These are phyloP conservation scores for Aurelia aurita complex sp. Pacific DNA, from an alignment of 30 jellyfish, hydroid and myxozoan species.

Conservation along the genomic window DNA sequence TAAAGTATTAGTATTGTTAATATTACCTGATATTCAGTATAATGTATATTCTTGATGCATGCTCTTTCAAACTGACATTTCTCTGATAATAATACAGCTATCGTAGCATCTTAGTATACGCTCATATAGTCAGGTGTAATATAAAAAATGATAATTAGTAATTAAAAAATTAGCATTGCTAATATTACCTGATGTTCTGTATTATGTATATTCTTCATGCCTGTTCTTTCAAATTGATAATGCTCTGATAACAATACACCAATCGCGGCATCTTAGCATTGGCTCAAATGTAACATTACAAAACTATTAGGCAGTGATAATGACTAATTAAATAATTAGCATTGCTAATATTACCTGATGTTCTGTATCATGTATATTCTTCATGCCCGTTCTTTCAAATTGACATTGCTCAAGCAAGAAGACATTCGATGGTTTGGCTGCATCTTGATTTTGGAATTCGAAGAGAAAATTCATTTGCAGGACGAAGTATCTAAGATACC, in stretches of 20 bases:
- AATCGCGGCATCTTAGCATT: too few species aligned
- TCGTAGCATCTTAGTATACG: too few species aligned
- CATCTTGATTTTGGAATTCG: slow-evolving; percentile 62
- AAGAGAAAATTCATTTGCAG: slow-evolving; percentile 67
- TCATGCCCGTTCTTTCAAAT: slow-evolving; percentile 63
- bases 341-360: slow-evolving; percentile 46
- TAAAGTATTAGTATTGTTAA: neutral
- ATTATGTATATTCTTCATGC: slow-evolving; percentile 38
- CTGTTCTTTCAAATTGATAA: slow-evolving; percentile 19
- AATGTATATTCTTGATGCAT: slow-evolving; percentile 54
- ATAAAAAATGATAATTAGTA: neutral
- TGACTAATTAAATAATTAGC: too few species aligned
- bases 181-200: slow-evolving; percentile 53
- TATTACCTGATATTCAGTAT: slow-evolving; percentile 56
- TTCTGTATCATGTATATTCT: slow-evolving; percentile 59
- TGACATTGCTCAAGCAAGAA: slow-evolving; percentile 68
- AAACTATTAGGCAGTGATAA: too few species aligned
- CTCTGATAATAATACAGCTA: slow-evolving; percentile 5
- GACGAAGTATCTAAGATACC: slow-evolving; percentile 56
- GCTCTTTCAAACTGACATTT: slow-evolving; percentile 53
- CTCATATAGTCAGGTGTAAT: too few species aligned
- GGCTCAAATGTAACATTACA: too few species aligned
- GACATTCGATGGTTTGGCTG: slow-evolving; percentile 41
- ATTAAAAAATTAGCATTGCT: neutral
- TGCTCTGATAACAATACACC: slow-evolving; percentile 37